These are phyloP conservation scores for Sebastes elongatus DNA, from an alignment of 2,797 vertebrate species.

Conservation along the genomic window DNA sequence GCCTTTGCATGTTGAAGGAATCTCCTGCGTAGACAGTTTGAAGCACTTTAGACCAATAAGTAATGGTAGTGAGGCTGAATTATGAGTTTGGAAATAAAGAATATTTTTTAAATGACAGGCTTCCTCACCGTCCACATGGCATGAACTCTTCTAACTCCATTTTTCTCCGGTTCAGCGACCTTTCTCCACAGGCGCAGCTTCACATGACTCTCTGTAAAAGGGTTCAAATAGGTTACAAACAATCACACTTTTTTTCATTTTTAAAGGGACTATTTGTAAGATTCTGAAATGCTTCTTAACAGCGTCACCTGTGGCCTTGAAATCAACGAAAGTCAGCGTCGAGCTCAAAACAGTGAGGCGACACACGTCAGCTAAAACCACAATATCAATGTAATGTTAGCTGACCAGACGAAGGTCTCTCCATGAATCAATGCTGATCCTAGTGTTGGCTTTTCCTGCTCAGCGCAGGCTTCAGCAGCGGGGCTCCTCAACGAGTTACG, in stretches of 20 bases:
- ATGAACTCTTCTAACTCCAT: conserved; percentile 44
- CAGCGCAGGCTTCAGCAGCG: too few species aligned
- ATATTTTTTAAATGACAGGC: background rate
- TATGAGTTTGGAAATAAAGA: background rate
- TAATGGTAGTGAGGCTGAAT: background rate
- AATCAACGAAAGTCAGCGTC: too few species aligned
- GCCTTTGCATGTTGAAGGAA: conserved; percentile 59
- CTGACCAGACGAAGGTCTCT: too few species aligned
- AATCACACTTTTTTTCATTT: background rate
- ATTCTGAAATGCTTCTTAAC: too few species aligned
- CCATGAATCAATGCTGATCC: too few species aligned
- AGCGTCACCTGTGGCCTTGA: too few species aligned
- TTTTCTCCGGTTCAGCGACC: conserved; percentile 1
- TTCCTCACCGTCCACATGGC: conserved; percentile 70
- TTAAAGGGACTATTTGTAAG: too few species aligned
- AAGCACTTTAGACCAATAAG: background rate
- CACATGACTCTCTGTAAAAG: conserved; percentile 43
- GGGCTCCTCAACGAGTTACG: too few species aligned
- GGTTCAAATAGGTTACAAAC: background rate
- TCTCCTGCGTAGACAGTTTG: conserved; percentile 41
- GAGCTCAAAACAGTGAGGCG: too few species aligned
- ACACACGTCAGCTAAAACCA: too few species aligned
- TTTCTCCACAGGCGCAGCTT: conserved; percentile 67
- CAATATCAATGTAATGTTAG: too few species aligned
- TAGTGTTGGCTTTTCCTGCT: too few species aligned